phyloP scores from a whole-genome alignment of 2,888 invertebrate genomes.

The Apotomis betuletana region DNA sequence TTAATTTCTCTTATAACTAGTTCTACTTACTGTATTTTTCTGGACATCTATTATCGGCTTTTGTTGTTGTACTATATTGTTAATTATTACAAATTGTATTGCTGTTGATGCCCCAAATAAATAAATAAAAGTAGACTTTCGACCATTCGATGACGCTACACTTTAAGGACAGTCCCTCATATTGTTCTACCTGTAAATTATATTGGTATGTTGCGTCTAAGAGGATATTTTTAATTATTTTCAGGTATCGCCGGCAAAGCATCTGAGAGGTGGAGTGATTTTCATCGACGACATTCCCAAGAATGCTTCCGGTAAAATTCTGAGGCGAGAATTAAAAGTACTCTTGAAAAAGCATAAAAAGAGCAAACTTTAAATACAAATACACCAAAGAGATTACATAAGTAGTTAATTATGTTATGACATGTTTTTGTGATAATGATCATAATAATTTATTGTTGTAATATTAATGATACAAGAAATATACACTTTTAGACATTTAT shows the following conservation, averaged over 20 bases:
- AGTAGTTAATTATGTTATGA: constrained; percentile 4
- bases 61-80: too few species aligned
- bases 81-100: too few species aligned
- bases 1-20: too few species aligned
- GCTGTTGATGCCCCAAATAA: too few species aligned
- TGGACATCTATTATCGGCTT: too few species aligned
- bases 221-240: constrained; percentile 43
- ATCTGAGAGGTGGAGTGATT: constrained; percentile 88
- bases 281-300: constrained; percentile 90
- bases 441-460: constrained; percentile 29
- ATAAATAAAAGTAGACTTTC: too few species aligned
- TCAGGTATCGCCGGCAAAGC: constrained; percentile 88
- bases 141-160: too few species aligned
- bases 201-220: too few species aligned
- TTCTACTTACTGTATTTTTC: too few species aligned
- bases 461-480: constrained; percentile 8
- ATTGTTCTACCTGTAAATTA: too few species aligned
- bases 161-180: too few species aligned
- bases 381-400: constrained; percentile 34
- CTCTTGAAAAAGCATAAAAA: constrained; percentile 59
- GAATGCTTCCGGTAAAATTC: constrained; percentile 90
- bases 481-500: constrained; percentile 29
- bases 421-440: not conserved
- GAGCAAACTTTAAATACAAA: constrained; percentile 66
- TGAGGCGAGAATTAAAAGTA: constrained; percentile 84